Conservation (phyloP, 1,140 invertebrate species). For the Popillia japonica region DNA sequence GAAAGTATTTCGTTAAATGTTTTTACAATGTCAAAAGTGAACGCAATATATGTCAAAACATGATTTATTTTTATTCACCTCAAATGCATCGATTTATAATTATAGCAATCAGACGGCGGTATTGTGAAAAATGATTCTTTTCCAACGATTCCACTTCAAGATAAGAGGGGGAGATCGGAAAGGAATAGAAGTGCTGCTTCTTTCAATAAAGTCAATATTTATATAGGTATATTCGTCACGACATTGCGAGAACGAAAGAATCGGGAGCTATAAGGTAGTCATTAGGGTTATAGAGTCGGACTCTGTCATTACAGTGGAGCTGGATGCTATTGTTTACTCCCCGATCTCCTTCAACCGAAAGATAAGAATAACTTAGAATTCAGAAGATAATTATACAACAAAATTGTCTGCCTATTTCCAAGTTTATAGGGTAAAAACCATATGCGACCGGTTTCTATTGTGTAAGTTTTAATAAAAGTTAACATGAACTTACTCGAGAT, state of each 20-base stretch:
- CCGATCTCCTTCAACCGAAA: slow-evolving; percentile 3
- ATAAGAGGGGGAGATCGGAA: not conserved
- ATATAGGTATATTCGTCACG: slow-evolving; percentile 21
- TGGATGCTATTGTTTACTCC: slow-evolving; percentile 26
- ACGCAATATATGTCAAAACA: slow-evolving; percentile 21
- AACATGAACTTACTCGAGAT: no score
- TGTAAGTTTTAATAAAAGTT: not conserved
- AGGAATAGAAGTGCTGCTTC: not conserved
- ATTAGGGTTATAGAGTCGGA: slow-evolving; percentile 23
- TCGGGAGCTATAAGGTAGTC: slow-evolving; percentile 28
- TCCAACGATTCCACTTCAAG: slow-evolving; percentile 29
- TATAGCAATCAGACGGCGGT: slow-evolving; percentile 25
- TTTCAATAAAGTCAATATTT: slow-evolving; percentile 29
- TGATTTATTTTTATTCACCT: slow-evolving; percentile 23
- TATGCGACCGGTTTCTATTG: not conserved
- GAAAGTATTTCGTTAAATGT: not conserved
- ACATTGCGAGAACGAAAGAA: slow-evolving; percentile 17
- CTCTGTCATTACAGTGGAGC: not conserved
- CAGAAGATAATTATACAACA: slow-evolving; percentile 20
- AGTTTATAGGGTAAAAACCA: not conserved
- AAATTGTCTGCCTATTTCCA: slow-evolving; percentile 2
- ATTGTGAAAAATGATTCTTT: slow-evolving; percentile 25
- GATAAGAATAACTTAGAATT: not conserved
- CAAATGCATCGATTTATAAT: slow-evolving; percentile 32
- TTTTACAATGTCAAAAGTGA: slow-evolving; percentile 17